A percentile compares a stretch with the other conserved stretches of the same genome.
Evolutionary conservation across 2,888 invertebrate species (phyloP).

Genomic region (Drosophila percnosoma): DNA sequence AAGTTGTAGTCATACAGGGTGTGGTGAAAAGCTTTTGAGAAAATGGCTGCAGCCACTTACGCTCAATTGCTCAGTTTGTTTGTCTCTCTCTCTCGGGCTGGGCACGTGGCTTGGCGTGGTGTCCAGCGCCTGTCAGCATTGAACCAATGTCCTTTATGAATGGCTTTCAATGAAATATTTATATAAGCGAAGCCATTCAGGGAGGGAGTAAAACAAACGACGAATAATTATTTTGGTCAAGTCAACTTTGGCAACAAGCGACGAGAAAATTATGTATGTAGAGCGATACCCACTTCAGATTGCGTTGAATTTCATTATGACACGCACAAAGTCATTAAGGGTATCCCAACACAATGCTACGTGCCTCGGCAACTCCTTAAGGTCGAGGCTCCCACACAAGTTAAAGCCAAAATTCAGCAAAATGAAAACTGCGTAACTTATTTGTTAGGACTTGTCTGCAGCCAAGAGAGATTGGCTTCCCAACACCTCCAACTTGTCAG

Average conservation of each 20-base stretch:
- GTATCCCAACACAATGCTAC: conserved; percentile 27
- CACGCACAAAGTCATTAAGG: conserved; percentile 39
- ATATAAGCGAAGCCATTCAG: conserved; percentile 62
- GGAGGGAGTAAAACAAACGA: conserved; percentile 32
- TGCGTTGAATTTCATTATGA: conserved; percentile 1
- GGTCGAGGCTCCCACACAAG: background rate
- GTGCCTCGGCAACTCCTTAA: conserved; percentile 26
- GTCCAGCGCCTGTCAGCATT: conserved; percentile 58
- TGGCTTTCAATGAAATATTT: conserved; percentile 75
- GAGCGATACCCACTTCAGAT: background rate
- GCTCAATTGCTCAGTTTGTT: conserved; percentile 25
- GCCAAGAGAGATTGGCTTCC: background rate
- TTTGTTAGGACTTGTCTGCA: background rate
- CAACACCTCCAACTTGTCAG: background rate
- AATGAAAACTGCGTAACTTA: conserved; percentile 13
- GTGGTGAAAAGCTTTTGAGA: conserved; percentile 72
- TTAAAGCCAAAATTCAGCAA: conserved; percentile 25
- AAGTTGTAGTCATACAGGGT: conserved; percentile 21
- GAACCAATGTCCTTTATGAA: conserved; percentile 62
- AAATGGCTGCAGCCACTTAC: background rate
- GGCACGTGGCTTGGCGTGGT: conserved; percentile 57
- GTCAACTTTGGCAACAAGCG: conserved; percentile 10
- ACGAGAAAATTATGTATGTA: conserved; percentile 12
- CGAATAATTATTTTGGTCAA: conserved; percentile 42
- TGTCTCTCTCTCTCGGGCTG: conserved; percentile 31